Base-by-base conservation (phyloP, 2,113 vertebrate genomes). In the Halichoerus grypus region DNA sequence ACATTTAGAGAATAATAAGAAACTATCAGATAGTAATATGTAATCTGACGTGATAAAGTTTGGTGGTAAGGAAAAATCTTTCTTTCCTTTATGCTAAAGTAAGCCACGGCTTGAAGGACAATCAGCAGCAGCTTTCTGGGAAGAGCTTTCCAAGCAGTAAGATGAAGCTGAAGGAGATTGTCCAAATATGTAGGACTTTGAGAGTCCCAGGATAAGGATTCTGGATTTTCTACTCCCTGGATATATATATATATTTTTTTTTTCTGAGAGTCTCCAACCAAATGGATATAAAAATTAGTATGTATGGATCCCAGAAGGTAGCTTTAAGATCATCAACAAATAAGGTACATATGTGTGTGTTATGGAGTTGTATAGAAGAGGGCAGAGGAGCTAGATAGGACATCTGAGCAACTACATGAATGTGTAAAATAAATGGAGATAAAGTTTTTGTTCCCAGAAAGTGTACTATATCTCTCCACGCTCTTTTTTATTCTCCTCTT, bases 21-120 rank as follows among this genome's bases (percentile, higher is more conserved):
- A 87, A 59, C 49, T 46, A 12, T 88, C 57, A 92, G 14, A 46
- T 33, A 80, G 42, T 33, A 51, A 0, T 79, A 42, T 55, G 6
- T 89, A 24, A 84, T 92, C 77, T 82, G 79, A n/a, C 55, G 22
- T 92, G 69, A 94, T 91, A 19, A 57, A 94, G 22, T 94, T 90
- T 88, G 71, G 19, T 90, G 39, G 22, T 57, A 63, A 93, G 84
- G 46, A 85, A 96, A 82, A 77, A 4, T 42, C 21, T 67, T 16
- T 79, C n/a, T 91, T 88, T 85, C 42, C 28, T 26, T 55, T 93
- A 61, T 9, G 69, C 16, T 91, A 28, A 77, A 51, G 51, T 95
- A 57, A 77, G 16, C 49, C 51, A 69, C 53, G 39, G 6, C 49
- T 39, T 49, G 49, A 89, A 55, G 51, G 14, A 59, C 14, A 51